Percentiles rank a stretch among this genome's conserved stretches.
These are phyloP conservation scores for Delphinus delphis DNA, from an alignment of 2,113 vertebrate species.

Conservation along the genomic window DNA sequence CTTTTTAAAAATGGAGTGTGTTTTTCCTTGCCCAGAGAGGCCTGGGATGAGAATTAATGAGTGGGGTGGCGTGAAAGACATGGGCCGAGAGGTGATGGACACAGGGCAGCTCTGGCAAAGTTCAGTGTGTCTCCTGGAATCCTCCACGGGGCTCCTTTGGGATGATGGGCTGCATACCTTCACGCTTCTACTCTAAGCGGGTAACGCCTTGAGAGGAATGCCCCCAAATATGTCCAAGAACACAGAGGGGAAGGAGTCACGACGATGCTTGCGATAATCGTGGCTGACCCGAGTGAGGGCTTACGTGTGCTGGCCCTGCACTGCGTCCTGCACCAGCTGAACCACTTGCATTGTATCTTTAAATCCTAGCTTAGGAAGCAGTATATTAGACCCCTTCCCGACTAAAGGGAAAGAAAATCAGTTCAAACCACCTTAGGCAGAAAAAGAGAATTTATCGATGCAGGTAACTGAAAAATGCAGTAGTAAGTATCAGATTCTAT, in stretches of 20 bases:
- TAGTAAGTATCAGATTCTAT: neutral
- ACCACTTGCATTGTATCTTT: neutral
- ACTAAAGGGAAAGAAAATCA: neutral
- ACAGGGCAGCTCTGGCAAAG: neutral
- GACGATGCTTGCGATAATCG: fast-evolving
- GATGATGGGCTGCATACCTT: neutral
- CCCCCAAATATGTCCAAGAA: neutral
- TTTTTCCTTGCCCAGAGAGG: neutral
- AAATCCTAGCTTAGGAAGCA: neutral
- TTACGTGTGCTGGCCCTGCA: fast-evolving
- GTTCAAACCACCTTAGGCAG: neutral
- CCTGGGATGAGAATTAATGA: neutral
- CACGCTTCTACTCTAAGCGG: neutral
- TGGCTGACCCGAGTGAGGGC: fast-evolving
- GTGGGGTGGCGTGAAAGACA: neutral
- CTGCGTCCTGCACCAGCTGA: neutral
- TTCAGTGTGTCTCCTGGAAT: neutral
- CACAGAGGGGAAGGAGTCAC: neutral
- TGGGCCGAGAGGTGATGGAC: neutral
- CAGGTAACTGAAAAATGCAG: neutral
- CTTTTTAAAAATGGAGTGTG: neutral
- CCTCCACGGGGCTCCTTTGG: neutral
- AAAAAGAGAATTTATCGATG: neutral
- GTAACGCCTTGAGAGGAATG: neutral
- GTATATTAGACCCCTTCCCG: neutral